These are phyloP conservation scores for Ochropleura leucogaster DNA, from an alignment of 2,888 invertebrate genomes.

Conservation along the genomic window DNA sequence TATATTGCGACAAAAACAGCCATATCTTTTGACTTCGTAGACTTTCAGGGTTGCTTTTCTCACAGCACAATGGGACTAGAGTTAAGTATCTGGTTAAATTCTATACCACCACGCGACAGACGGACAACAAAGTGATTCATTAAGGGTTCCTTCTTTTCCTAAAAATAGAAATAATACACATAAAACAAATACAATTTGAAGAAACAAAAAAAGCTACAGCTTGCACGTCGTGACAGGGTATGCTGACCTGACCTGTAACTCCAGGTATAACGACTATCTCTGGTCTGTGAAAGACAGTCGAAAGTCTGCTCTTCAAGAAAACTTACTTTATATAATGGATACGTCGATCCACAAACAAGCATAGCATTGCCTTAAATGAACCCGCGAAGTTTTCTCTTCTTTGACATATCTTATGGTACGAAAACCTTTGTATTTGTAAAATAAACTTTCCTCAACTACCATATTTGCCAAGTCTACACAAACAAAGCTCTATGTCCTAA, in stretches of 20 bases:
- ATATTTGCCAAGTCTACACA: slow-evolving; percentile 35
- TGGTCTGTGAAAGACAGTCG: not conserved
- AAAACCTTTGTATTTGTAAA: not conserved
- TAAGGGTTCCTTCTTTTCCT: too few species aligned
- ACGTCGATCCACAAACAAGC: not conserved
- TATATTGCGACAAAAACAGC: too few species aligned
- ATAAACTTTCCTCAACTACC: not conserved
- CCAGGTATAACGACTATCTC: not conserved
- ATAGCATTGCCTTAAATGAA: not conserved
- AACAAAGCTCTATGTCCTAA: slow-evolving; percentile 39
- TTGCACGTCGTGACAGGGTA: not conserved
- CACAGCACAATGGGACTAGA: too few species aligned
- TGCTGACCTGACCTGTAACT: not conserved
- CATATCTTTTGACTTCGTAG: too few species aligned
- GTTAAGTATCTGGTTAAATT: too few species aligned
- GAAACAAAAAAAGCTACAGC: too few species aligned
- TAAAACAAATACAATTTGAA: too few species aligned
- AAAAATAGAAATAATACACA: too few species aligned
- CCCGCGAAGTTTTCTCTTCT: not conserved
- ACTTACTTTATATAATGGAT: not conserved
- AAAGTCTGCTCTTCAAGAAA: not conserved
- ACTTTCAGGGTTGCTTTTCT: too few species aligned
- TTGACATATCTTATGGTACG: not conserved
- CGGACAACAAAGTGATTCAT: too few species aligned
- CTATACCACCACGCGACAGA: too few species aligned